Base-by-base conservation (phyloP, 1,140 invertebrate species). In the Macrostomum lignano region DNA sequence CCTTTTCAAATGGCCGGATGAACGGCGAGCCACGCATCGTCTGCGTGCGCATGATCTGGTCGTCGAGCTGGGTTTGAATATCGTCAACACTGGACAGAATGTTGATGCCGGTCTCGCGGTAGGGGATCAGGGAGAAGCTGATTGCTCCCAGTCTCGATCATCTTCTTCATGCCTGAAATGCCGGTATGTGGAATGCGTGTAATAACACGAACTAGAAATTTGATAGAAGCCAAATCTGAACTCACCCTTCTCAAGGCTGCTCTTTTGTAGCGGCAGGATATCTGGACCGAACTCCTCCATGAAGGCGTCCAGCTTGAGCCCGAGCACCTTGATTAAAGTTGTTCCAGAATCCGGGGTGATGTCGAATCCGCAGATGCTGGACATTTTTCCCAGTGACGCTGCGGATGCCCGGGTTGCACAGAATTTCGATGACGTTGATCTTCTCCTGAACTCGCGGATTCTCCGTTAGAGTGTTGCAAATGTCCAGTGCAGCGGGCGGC, bases 1-100 rank as follows among this genome's bases (percentile, higher is more conserved):
- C 70, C 26, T 60, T 51, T 55, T 60, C 52, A 41, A 60, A 57
- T n/a, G 57, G 54, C 43, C 54, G 55, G 32, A 60, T 55, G 40
- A 57, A 58, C 10, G 54, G 54, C 11, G 54, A 58, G 3, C 55
- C 55, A 29, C 53, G 44, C 53, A 60, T 60, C 2, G 57, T 58
- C 39, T 56, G 48, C 10, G 55, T 58, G 39, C 57, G 58, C 17
- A 60, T 49, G 30, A 60, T 56, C 40, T 60, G 57, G 38, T 60
- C 57, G 38, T 60, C 57, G 17, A 58, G 43, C 7, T 47, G 46
- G 5, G 52, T 51, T 43, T 60, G 57, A 24, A 58, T 58, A 17
- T 60, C 57, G 40, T 60, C 57, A 3, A 58, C 51, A 7, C 51
- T 50, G 11, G 57, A 51, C 21, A 60, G 42, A 35, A 60, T 60